These are phyloP conservation scores for Lithophane leautieri DNA, from an alignment of 2,888 invertebrate species.

Conservation along the genomic window DNA sequence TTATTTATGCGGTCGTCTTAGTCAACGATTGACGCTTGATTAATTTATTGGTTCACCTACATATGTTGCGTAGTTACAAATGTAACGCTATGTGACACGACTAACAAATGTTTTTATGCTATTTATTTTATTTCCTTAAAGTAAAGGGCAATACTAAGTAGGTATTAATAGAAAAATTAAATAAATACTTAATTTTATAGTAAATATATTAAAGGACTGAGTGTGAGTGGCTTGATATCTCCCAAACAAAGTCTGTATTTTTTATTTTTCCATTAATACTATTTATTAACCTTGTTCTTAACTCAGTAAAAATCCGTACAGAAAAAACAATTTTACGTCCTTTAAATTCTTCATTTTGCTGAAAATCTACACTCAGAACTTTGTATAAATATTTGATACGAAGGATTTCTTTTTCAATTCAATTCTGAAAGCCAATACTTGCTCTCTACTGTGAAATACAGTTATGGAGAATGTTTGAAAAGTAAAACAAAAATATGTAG, in stretches of 20 bases:
- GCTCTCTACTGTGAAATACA: conserved; percentile 37
- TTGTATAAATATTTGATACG: conserved; percentile 36
- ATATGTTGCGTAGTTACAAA: conserved; percentile 21
- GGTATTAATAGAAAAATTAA: too few relatives aligned
- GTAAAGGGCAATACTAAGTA: too few relatives aligned
- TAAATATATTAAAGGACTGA: too few relatives aligned
- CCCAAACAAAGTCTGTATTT: too few relatives aligned
- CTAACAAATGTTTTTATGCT: neutral
- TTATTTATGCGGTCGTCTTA: conserved; percentile 13
- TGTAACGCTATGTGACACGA: conserved; percentile 10
- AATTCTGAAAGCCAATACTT: conserved; percentile 44
- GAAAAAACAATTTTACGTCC: conserved; percentile 3
- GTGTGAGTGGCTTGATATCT: too few relatives aligned
- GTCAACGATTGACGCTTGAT: conserved; percentile 32
- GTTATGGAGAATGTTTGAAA: conserved; percentile 31
- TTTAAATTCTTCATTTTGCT: neutral
- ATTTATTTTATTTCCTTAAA: conserved; percentile 17
- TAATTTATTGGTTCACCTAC: conserved; percentile 37
- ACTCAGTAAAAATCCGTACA: neutral
- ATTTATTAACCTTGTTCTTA: too few relatives aligned
- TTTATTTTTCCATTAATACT: too few relatives aligned
- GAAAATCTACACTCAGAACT: conserved; percentile 6
- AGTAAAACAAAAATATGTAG: conserved; percentile 21
- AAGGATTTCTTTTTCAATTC: conserved; percentile 43
- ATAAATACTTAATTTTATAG: too few relatives aligned